These are phyloP conservation scores for Lithobates pipiens DNA, from an alignment of 2,797 vertebrate species.

Conservation along the genomic window DNA sequence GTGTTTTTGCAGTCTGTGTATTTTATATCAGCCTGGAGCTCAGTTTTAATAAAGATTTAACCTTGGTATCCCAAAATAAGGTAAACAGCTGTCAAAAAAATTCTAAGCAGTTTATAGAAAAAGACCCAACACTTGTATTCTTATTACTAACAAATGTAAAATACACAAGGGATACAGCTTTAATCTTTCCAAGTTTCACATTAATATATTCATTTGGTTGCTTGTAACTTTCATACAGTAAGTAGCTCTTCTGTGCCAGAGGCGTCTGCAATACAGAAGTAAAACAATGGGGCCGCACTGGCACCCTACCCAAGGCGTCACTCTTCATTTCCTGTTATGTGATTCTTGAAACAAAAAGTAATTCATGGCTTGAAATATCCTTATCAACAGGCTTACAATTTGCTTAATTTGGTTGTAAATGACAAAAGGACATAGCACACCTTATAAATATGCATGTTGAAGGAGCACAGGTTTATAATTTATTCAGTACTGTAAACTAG, in stretches of 20 bases:
- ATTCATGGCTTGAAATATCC: slow-evolving; percentile 16
- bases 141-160: neutral
- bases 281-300: slow-evolving; percentile 18
- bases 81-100: neutral
- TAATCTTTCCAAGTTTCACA: neutral
- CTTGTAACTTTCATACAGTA: neutral
- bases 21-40: neutral
- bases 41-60: neutral
- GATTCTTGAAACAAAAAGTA: slow-evolving; percentile 23
- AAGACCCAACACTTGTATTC: neutral
- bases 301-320: slow-evolving; percentile 27
- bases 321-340: slow-evolving; percentile 34
- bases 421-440: slow-evolving; percentile 50
- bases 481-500: slow-evolving; percentile 20
- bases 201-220: neutral
- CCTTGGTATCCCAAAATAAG: neutral
- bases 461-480: slow-evolving; percentile 40
- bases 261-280: slow-evolving; percentile 4
- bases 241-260: slow-evolving; percentile 14
- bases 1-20: neutral
- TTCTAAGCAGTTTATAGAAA: neutral
- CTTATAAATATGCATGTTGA: slow-evolving; percentile 49
- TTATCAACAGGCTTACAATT: slow-evolving; percentile 34
- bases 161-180: neutral
- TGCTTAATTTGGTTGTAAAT: slow-evolving; percentile 54